Base-by-base conservation (phyloP, 2,797 vertebrate species). In the Myotis planiceps region DNA sequence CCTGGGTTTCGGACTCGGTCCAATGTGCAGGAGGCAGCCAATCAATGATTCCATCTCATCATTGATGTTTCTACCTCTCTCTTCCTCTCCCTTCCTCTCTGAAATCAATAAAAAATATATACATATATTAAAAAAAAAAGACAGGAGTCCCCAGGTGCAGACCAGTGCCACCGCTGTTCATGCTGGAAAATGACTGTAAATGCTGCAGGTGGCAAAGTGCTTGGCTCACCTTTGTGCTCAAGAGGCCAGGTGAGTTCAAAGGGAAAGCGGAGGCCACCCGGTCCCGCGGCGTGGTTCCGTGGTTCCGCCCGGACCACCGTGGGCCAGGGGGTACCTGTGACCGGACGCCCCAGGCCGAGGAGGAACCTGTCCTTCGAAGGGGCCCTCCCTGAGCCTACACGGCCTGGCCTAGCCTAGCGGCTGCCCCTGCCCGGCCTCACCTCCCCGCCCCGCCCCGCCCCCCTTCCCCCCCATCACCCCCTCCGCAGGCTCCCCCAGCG, bases 251-350 rank as follows among this genome's bases (percentile, higher is more conserved):
- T 1, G 15, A 45, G 10, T 2, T 37, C 21, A 39, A 32, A 7
- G 34, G 51, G 14, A 5, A 49, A 8, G 25, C 0, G 6, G 9
- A 69, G 32, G 27, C 29, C 29, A 1, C 15, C 2, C 18, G 23
- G 4, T 13, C 32, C 4, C 9, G 2, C 1, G 16, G 58, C 55
- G 29, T 0, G 12, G n/a, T 10, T 12, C n/a, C 55, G 29, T 0
- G 12, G n/a, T 10, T 12, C n/a, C 47, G 7, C 25, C 29, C 0
- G 66, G 45, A 2, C 47, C 10, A 3, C 14, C 0, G 12, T 0
- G 0, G 23, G 6, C 29, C 1, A 1, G 37, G 5, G 13, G 0
- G 4, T 10, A 60, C 6, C 2, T 10, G 49, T 21, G 53, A 74
- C 91, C 32, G 51, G n/a, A 21, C 51, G 4, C 3, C 29, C 85